phyloP scores from a whole-genome alignment of 2,797 vertebrate genomes.

The Siniperca undulata region DNA sequence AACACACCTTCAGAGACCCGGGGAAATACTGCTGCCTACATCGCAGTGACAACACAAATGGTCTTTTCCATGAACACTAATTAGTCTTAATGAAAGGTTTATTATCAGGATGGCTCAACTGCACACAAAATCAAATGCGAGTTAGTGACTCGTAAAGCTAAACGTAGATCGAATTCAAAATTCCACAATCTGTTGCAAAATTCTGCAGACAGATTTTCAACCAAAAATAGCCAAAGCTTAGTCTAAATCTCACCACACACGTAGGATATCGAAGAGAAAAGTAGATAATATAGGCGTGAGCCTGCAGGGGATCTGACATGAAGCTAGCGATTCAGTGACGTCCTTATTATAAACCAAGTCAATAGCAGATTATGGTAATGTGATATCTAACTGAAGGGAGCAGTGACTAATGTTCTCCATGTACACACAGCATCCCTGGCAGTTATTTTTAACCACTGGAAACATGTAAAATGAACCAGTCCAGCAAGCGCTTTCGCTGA shows the following conservation, averaged over 20 bases:
- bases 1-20: slow-evolving; percentile 65
- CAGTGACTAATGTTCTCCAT: slow-evolving; percentile 74
- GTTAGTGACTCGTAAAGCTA: slow-evolving; percentile 15
- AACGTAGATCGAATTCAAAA: slow-evolving; percentile 21
- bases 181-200: slow-evolving; percentile 11
- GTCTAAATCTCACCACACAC: slow-evolving; percentile 60
- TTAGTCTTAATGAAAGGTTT: slow-evolving; percentile 71
- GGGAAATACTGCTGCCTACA: slow-evolving; percentile 59
- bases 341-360: slow-evolving; percentile 80
- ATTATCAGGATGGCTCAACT: slow-evolving; percentile 40
- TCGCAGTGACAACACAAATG: slow-evolving; percentile 50
- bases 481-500: slow-evolving; percentile 22
- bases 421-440: slow-evolving; percentile 63
- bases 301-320: slow-evolving; percentile 76
- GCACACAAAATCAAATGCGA: slow-evolving; percentile 61
- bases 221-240: slow-evolving; percentile 67
- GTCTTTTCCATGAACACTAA: slow-evolving; percentile 65
- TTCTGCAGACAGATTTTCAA: slow-evolving; percentile 11
- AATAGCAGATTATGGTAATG: slow-evolving; percentile 85
- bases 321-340: slow-evolving; percentile 72
- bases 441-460: slow-evolving; percentile 74
- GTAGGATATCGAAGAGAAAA: slow-evolving; percentile 71
- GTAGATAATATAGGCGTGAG: slow-evolving; percentile 69
- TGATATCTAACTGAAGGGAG: slow-evolving; percentile 75
- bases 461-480: slow-evolving; percentile 57